Evolutionary conservation across 1,140 invertebrate genomes (phyloP).

Genomic region (Nymphalis io): DNA sequence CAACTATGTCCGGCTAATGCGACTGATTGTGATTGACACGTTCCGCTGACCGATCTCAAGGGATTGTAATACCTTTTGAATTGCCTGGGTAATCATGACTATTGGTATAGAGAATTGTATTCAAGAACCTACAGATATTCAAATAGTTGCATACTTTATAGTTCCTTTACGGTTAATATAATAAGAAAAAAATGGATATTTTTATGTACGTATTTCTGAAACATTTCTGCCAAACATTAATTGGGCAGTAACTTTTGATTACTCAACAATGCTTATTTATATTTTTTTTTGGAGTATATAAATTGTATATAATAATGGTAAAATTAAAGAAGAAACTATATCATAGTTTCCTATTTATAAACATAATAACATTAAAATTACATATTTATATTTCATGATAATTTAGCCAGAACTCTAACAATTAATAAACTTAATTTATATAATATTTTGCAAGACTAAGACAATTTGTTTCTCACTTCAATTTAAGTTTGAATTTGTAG

Average conservation of each 20-base stretch:
- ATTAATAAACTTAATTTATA: neutral
- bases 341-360: too few relatives aligned
- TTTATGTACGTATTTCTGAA: too few relatives aligned
- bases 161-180: too few relatives aligned
- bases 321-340: too few relatives aligned
- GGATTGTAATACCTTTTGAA: conserved; percentile 32
- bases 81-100: conserved; percentile 20
- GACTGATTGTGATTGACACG: conserved; percentile 36
- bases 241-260: too few relatives aligned
- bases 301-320: too few relatives aligned
- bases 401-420: neutral
- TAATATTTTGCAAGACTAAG: conserved; percentile 1
- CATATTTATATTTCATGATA: neutral
- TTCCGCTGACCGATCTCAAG: conserved; percentile 27
- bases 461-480: conserved; percentile 3
- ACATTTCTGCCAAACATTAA: too few relatives aligned
- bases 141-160: too few relatives aligned
- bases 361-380: neutral
- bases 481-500: neutral
- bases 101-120: neutral
- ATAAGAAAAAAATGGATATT: too few relatives aligned
- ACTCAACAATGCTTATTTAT: too few relatives aligned
- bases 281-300: too few relatives aligned
- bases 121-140: too few relatives aligned
- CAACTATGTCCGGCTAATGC: conserved; percentile 37